A percentile compares a stretch with the other conserved stretches of the same genome.
Conservation (phyloP, 2,888 invertebrate species). For the Drosophila lutescens region DNA sequence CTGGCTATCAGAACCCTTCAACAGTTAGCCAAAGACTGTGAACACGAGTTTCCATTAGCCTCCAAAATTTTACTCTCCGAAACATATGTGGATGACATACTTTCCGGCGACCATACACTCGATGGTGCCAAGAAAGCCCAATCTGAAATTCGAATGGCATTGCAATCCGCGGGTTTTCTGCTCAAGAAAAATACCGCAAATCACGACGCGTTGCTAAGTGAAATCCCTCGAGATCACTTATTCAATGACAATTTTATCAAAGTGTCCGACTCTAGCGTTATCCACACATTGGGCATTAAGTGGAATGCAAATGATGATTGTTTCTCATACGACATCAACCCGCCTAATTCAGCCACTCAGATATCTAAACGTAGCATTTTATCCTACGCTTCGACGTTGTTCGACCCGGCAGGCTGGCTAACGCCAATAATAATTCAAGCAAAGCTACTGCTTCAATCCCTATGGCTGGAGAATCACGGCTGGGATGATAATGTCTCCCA, state of each 20-base stretch:
- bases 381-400: not conserved
- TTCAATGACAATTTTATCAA: not conserved
- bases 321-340: too few species aligned
- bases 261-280: not conserved
- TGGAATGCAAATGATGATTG: not conserved
- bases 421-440: not conserved
- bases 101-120: too few species aligned
- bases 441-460: not conserved
- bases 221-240: not conserved
- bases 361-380: not conserved
- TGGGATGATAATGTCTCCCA: too few species aligned
- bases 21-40: too few species aligned
- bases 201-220: not conserved
- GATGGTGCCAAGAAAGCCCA: too few species aligned
- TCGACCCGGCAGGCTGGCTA: conserved; percentile 1
- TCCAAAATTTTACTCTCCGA: too few species aligned
- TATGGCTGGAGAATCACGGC: too few species aligned
- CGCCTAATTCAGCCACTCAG: too few species aligned
- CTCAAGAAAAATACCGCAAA: not conserved
- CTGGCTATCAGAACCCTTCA: too few species aligned
- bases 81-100: too few species aligned
- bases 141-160: too few species aligned
- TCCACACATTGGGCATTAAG: not conserved
- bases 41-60: too few species aligned
- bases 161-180: not conserved